Base-by-base conservation (phyloP, 2,113 vertebrate species). In the Podarcis raffonei region DNA sequence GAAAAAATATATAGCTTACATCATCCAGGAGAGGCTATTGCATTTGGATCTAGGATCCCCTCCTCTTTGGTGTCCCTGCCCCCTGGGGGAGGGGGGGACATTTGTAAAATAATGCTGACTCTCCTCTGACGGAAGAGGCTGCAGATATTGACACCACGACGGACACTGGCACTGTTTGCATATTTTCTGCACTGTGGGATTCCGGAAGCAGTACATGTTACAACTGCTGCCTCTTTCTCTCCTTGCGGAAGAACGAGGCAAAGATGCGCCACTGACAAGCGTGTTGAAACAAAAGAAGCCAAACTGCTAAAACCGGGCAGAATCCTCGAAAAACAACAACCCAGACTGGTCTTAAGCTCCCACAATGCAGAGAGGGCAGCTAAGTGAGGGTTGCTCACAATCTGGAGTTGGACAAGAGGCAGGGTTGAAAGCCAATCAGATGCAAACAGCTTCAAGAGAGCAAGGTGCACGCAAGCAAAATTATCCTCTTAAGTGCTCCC, bases 141-240 rank as follows among this genome's bases (percentile, higher is more conserved):
- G 0, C 2, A 1, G 37, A 53, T 53, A 53, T 53, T 12, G 48
- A 53, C 48, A 53, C 48, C 48, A 53, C 48, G 9, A 53, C 0
- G 39, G 42, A 2, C 62, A 79, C 6, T 82, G 8, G 57, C 39
- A 11, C 77, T 0, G 0, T 0, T 57, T 12, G 39, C 3, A 2
- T 53, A 27, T 72, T n/a, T 71, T 12, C 27, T 71, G 16, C 15
- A 20, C 2, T 6, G 27, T 65, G 68, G 68, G 37, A 23, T 25
- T 65, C 32, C 0, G 22, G 0, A 0, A 84, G 25, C 0, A 0
- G 85, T 22, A 6, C 81, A 75, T 48, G 42, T 78, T 84, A 35
- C 1, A 71, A 74, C 80, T 71, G 72, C 35, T 0, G 0, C 12
- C 84, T 0, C 3, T 32, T 91, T 4, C 13, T 32, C 65, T 35